Evolutionary conservation across 1,140 invertebrate genomes (phyloP), one percentile per base, ranked within the genome.

Genomic region (Aphelenchoides besseyi): DNA sequence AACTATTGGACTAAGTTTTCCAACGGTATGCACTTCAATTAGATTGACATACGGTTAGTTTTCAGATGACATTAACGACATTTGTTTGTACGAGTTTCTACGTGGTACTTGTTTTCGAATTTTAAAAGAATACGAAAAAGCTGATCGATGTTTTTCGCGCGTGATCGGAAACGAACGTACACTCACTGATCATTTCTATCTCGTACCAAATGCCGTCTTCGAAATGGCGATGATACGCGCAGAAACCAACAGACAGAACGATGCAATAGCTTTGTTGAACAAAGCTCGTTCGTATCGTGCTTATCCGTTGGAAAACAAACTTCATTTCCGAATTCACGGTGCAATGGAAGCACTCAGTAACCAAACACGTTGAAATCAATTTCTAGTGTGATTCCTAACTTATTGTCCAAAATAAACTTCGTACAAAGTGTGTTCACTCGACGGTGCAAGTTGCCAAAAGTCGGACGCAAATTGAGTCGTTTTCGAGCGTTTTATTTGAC

Each of bases 321-420:
- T 97, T 28, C 93, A 95, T 85, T 96, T 96, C 86, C 88, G 92
- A 76, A 91, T 96, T 74, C 93, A 96, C 48, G 52, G 53, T 26
- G 68, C 69, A 2, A 74, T 79, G 74, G 76, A 76, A 33, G 28
- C 55, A 1, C 26, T 69, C 28, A 8, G 37, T 33, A 69, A 33
- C n/a, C 32, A 37, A 59, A 59, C 2, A 12, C 18, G 55, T 1
- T 59, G 55, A 59, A 30, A n/a, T 28, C 16, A 59, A 59, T 3
- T 23, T 2, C n/a, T n/a, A n/a, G n/a, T n/a, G n/a, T 2, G 48
- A n/a, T 52, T 1, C 48, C n/a, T n/a, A n/a, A n/a, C n/a, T n/a
- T n/a, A n/a, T n/a, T n/a, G n/a, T n/a, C n/a, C n/a, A n/a, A n/a
- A n/a, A n/a, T n/a, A n/a, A n/a, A n/a, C n/a, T n/a, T n/a, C n/a